Conservation (phyloP, 37 sponge, comb jelly and placozoan genomes). For the Ephydatia muelleri region DNA sequence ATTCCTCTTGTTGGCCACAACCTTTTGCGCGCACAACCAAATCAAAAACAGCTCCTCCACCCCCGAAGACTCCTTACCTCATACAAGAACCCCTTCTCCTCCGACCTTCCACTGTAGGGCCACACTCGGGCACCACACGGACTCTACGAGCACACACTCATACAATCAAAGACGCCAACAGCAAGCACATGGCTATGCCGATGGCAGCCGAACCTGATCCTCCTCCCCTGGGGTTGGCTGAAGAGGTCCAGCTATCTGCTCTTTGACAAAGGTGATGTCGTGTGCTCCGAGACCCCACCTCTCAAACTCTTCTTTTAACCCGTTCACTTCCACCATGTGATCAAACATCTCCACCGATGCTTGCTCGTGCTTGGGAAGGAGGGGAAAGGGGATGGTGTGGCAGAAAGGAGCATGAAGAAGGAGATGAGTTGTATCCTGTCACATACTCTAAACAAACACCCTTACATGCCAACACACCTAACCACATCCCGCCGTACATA, state of each 20-base stretch:
- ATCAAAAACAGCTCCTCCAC: neutral
- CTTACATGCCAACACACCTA: neutral
- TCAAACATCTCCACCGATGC: constrained; percentile 91
- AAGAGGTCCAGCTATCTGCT: constrained; percentile 79
- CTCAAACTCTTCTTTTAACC: constrained; percentile 48
- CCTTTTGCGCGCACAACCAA: constrained; percentile 37
- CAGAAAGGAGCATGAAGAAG: neutral
- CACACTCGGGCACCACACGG: constrained; percentile 23
- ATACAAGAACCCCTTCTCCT: constrained; percentile 92
- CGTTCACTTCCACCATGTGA: constrained; percentile 71
- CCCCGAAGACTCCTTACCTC: constrained; percentile 55
- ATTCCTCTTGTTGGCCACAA: constrained; percentile 95
- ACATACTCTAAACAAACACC: neutral
- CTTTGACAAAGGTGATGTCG: constrained; percentile 88
- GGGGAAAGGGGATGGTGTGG: neutral
- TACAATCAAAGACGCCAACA: too few relatives aligned
- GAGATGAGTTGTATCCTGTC: neutral
- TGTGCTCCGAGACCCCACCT: constrained; percentile 58
- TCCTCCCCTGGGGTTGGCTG: constrained; percentile 7
- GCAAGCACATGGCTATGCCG: too few relatives aligned
- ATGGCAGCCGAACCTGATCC: constrained; percentile 35
- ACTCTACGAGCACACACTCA: neutral
- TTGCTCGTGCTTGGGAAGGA: constrained; percentile 75
- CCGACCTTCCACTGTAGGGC: constrained; percentile 79
- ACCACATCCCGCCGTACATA: too few relatives aligned